Conservation (phyloP, 1,140 invertebrate species). For the Ceratosolen fusciceps region DNA sequence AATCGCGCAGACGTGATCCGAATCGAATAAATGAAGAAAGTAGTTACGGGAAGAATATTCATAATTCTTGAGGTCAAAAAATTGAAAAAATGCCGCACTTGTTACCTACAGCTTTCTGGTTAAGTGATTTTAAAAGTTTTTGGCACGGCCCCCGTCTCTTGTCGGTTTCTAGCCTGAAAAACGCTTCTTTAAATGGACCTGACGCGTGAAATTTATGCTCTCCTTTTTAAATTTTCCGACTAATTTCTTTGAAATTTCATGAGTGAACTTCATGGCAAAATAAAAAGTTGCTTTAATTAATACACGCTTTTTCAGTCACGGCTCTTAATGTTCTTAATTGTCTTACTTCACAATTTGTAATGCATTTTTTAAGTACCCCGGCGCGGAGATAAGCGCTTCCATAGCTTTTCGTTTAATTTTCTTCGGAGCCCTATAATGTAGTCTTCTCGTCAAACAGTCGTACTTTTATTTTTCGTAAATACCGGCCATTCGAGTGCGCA, state of each 20-base stretch:
- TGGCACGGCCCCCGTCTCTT: slow-evolving; percentile 30
- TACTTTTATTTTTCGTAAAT: neutral
- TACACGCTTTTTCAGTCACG: neutral
- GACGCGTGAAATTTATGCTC: slow-evolving; percentile 38
- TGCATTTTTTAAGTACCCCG: slow-evolving; percentile 8
- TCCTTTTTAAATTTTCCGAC: slow-evolving; percentile 43
- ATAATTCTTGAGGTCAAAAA: neutral
- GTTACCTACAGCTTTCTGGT: slow-evolving; percentile 33
- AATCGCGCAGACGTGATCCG: too few species aligned
- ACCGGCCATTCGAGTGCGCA: neutral
- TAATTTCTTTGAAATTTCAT: slow-evolving; percentile 42
- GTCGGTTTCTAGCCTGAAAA: slow-evolving; percentile 24
- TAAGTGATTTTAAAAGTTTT: slow-evolving; percentile 47
- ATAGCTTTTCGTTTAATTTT: slow-evolving; percentile 24
- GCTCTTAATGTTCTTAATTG: slow-evolving; percentile 19
- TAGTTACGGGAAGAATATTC: neutral
- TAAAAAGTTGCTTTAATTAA: slow-evolving; percentile 22
- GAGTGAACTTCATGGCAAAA: slow-evolving; percentile 15
- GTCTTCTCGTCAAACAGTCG: too few species aligned
- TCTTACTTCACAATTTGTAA: slow-evolving; percentile 22
- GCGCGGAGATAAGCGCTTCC: neutral
- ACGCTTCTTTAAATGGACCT: slow-evolving; percentile 36
- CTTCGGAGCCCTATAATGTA: neutral
- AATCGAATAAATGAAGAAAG: neutral
- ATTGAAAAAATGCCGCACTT: slow-evolving; percentile 16